phyloP scores from a whole-genome alignment of 37 sponge, comb jelly and placozoan genomes.

The Geodia barretti region DNA sequence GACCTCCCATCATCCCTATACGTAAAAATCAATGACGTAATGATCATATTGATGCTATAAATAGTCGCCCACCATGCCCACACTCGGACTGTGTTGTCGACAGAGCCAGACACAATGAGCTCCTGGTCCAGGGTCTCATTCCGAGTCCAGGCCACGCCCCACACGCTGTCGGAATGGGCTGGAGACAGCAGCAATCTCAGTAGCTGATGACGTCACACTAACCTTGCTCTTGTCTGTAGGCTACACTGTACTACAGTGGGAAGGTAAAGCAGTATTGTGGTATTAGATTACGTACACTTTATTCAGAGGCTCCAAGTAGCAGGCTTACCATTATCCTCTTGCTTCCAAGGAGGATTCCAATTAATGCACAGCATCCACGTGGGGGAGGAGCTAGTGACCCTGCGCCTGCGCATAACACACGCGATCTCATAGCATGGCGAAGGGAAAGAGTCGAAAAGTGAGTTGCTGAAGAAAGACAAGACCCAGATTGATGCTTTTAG shows the following conservation, averaged over 20 bases:
- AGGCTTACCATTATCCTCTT: not conserved
- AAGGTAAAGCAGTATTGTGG: not conserved
- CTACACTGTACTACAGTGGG: not conserved
- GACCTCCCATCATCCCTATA: constrained; percentile 65
- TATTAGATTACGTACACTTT: not conserved
- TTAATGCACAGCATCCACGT: not conserved
- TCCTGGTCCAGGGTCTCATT: constrained; percentile 64
- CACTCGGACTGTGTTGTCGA: constrained; percentile 88
- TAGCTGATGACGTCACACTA: not conserved
- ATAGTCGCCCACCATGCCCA: constrained; percentile 81
- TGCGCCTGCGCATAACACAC: not conserved
- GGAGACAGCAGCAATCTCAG: not conserved
- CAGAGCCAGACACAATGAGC: constrained; percentile 87
- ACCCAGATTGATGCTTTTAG: too few species aligned
- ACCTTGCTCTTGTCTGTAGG: not conserved
- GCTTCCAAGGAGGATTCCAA: not conserved
- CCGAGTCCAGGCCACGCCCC: constrained; percentile 89
- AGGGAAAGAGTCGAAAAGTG: too few species aligned
- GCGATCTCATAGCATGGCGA: too few species aligned
- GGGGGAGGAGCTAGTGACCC: not conserved
- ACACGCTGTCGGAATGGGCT: constrained; percentile 95
- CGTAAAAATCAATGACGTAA: not conserved
- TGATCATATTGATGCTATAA: not conserved
- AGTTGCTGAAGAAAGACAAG: too few species aligned
- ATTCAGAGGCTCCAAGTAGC: too few species aligned